A percentile compares a stretch with the other conserved stretches of the same genome.
Evolutionary conservation across 2,113 vertebrate species (phyloP).

Genomic region (Zosterops lateralis): DNA sequence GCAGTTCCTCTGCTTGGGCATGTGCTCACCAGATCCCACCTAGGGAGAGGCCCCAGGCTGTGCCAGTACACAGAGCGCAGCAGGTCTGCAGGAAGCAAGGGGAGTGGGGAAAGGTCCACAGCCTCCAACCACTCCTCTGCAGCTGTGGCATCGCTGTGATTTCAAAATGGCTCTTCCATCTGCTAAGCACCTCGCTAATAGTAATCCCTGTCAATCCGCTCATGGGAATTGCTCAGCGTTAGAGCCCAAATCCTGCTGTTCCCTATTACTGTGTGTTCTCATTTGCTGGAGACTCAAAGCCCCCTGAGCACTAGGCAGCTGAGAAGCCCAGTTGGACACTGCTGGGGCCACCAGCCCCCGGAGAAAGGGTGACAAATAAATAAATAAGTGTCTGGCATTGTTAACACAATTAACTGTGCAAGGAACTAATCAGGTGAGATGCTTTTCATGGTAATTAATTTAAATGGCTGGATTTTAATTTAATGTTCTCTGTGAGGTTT

Average conservation of each 20-base stretch:
- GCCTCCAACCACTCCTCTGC: not conserved
- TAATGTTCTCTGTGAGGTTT: not conserved
- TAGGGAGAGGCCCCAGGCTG: not conserved
- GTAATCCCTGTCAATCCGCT: conserved; percentile 9
- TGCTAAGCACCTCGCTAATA: conserved; percentile 3
- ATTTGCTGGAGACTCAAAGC: not conserved
- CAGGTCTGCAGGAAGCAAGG: not conserved
- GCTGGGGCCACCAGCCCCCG: accelerated
- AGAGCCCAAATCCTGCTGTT: conserved; percentile 13
- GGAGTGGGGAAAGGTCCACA: not conserved
- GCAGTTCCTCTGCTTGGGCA: not conserved
- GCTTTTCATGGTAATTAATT: conserved; percentile 55
- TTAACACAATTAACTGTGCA: conserved; percentile 43
- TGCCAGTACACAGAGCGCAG: not conserved
- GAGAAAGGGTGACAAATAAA: not conserved
- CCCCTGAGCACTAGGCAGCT: not conserved
- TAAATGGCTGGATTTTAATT: conserved; percentile 52
- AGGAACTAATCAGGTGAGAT: conserved; percentile 55
- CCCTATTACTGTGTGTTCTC: not conserved
- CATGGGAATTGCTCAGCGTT: not conserved
- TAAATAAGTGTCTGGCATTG: not conserved
- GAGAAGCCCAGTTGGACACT: not conserved
- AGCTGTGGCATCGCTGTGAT: not conserved
- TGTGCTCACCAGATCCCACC: not conserved
- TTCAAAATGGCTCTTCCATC: conserved; percentile 7